Percentiles rank a stretch among this genome's conserved stretches.
Evolutionary conservation across 2,113 vertebrate genomes (phyloP).

Genomic region (Salvelinus namaycush): DNA sequence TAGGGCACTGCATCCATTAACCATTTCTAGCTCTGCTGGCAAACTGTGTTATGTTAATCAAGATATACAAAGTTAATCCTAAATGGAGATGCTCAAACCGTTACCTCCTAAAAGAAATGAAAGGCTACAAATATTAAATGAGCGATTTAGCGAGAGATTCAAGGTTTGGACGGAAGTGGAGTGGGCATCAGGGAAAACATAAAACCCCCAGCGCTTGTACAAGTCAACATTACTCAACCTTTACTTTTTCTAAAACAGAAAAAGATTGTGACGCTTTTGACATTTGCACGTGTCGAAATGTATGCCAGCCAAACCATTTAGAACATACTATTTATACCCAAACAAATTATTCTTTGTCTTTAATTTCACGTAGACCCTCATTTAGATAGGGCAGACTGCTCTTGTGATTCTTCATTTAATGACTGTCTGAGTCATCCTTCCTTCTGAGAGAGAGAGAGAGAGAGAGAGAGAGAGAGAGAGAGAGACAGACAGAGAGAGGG

Average conservation of each 20-base stretch:
- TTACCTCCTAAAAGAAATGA: too few species aligned
- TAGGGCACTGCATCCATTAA: not conserved
- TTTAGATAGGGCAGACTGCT: constrained; percentile 42
- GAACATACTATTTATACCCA: constrained; percentile 12
- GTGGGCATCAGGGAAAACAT: too few species aligned
- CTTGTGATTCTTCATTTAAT: constrained; percentile 40
- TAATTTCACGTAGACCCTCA: constrained; percentile 33
- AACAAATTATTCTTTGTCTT: constrained; percentile 4
- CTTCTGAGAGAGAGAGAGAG: not conserved
- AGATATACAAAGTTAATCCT: too few species aligned
- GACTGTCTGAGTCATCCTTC: constrained; percentile 48
- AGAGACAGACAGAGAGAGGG: too few species aligned
- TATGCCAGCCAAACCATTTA: not conserved
- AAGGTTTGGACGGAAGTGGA: too few species aligned
- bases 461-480: not conserved
- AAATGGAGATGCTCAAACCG: too few species aligned
- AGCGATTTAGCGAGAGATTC: too few species aligned
- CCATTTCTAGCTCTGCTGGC: too few species aligned
- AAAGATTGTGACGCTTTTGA: not conserved
- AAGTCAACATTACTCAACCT: too few species aligned
- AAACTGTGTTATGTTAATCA: too few species aligned
- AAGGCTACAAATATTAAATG: too few species aligned
- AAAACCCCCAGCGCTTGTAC: too few species aligned
- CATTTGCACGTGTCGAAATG: not conserved
- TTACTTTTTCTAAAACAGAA: not conserved